Conservation (phyloP, 2,888 invertebrate genomes). For the Pachycephus smyrnensis region DNA sequence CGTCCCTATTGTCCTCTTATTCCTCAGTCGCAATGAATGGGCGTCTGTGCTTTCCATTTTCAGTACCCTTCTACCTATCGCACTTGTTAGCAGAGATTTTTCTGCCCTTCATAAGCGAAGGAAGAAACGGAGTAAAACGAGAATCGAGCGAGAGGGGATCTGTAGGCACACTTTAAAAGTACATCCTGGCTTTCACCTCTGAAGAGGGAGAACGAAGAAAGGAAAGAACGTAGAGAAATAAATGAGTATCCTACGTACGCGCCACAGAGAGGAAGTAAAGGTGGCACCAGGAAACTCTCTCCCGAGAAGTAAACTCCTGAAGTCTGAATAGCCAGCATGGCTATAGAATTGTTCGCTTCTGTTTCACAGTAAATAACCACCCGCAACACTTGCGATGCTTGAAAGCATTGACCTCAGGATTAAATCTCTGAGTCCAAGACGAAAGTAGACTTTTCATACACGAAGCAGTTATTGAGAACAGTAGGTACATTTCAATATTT, state of each 20-base stretch:
- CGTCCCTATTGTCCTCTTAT: background rate
- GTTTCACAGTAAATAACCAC: background rate
- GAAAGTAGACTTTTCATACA: background rate
- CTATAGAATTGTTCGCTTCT: background rate
- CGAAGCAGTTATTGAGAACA: background rate
- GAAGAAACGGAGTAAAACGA: background rate
- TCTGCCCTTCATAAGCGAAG: background rate
- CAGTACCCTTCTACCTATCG: background rate
- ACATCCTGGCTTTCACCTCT: background rate
- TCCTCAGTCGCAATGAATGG: background rate
- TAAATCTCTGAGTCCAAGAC: background rate
- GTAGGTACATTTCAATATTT: background rate
- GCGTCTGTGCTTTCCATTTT: background rate
- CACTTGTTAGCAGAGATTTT: background rate
- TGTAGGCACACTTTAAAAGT: background rate
- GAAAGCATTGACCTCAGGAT: background rate
- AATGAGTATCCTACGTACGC: background rate
- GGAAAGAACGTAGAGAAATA: background rate
- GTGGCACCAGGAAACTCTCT: background rate
- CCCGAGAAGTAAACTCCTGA: background rate
- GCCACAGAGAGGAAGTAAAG: background rate
- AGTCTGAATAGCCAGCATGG: background rate
- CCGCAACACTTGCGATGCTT: background rate
- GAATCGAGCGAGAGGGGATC: background rate
- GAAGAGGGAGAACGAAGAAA: background rate